phyloP scores from a whole-genome alignment of 2,113 vertebrate genomes.

The Pogonocichla stellata region DNA sequence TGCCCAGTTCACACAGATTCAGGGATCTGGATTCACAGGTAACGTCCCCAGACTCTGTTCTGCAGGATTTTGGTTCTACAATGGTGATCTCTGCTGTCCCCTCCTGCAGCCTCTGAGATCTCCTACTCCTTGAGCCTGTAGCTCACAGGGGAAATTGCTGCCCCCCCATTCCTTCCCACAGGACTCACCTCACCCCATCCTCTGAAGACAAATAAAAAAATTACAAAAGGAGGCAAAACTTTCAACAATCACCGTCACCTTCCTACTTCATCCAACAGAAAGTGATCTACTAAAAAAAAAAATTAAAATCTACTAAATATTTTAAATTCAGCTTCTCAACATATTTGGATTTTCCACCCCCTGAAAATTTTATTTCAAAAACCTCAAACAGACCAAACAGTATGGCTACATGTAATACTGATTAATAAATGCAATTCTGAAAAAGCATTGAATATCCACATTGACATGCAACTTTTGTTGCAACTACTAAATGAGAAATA shows the following conservation, averaged over 20 bases:
- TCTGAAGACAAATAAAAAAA: not conserved
- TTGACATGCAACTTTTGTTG: not conserved
- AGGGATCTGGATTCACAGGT: not conserved
- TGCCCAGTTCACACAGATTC: not conserved
- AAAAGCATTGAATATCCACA: not conserved
- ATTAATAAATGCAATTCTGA: not conserved
- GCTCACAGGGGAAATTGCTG: not conserved
- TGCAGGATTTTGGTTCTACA: not conserved
- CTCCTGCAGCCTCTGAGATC: not conserved
- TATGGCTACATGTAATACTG: not conserved
- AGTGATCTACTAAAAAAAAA: not conserved
- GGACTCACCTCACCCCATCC: not conserved
- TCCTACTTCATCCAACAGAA: not conserved
- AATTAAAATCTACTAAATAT: not conserved
- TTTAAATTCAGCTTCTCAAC: not conserved
- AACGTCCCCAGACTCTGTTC: not conserved
- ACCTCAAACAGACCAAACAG: not conserved
- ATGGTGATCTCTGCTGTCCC: not conserved
- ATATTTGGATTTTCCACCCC: not conserved
- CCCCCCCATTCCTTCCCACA: rapidly evolving
- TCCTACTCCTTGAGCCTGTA: not conserved
- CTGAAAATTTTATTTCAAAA: not conserved
- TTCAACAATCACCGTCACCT: not conserved
- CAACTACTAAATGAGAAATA: not conserved
- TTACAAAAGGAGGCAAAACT: not conserved